These are phyloP conservation scores for Chloebia gouldiae DNA, from an alignment of 2,113 vertebrate genomes.

Conservation along the genomic window DNA sequence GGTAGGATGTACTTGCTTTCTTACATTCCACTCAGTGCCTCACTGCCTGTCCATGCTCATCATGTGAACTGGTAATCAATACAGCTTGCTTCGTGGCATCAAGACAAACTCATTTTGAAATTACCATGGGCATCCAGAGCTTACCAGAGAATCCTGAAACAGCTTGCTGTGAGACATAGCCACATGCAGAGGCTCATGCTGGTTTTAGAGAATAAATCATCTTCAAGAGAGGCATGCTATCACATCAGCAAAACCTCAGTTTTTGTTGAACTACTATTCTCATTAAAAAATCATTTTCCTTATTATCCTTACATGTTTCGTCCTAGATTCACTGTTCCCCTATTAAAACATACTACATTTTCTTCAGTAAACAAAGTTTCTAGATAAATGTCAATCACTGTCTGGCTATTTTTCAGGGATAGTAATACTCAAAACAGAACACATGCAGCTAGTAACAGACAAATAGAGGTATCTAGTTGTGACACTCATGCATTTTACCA, in stretches of 20 bases:
- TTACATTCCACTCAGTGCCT: background rate
- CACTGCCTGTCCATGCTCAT: constrained; percentile 3
- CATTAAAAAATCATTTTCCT: constrained; percentile 31
- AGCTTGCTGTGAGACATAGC: constrained; percentile 59
- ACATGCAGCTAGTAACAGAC: background rate
- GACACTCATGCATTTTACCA: background rate
- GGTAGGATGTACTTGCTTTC: background rate
- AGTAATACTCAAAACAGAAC: background rate
- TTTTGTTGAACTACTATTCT: constrained; percentile 43
- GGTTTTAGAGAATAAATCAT: constrained; percentile 54
- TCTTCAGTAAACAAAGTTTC: background rate
- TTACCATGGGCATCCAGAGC: constrained; percentile 8
- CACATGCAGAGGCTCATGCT: constrained; percentile 53
- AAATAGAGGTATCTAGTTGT: background rate
- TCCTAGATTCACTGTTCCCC: background rate
- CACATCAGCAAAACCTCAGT: constrained; percentile 26
- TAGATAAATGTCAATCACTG: background rate
- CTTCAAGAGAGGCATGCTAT: constrained; percentile 35
- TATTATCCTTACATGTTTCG: background rate
- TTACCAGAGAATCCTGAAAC: constrained; percentile 52
- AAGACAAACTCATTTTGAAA: constrained; percentile 61
- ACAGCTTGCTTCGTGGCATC: constrained; percentile 26
- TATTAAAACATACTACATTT: background rate
- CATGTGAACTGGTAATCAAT: constrained; percentile 9
- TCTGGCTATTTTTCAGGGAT: background rate